These are phyloP conservation scores for Rana temporaria DNA, from an alignment of 2,113 vertebrate species.

Conservation along the genomic window DNA sequence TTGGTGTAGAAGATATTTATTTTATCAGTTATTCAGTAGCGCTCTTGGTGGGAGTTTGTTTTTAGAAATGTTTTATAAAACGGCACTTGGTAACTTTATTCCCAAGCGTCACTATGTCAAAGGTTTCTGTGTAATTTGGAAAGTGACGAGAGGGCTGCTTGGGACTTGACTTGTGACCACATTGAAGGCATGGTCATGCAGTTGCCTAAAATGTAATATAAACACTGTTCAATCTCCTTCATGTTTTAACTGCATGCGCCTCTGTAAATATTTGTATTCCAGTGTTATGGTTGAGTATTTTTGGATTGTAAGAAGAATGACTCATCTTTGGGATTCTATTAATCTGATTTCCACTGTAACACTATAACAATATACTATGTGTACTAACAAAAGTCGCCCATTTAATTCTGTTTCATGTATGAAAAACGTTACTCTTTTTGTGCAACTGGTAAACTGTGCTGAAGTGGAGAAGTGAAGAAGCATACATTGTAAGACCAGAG, in stretches of 20 bases:
- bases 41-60: neutral
- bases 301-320: too few species aligned
- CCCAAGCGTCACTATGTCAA: conserved; percentile 7
- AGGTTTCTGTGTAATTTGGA: neutral
- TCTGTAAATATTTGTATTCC: neutral
- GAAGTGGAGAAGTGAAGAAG: too few species aligned
- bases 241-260: too few species aligned
- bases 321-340: too few species aligned
- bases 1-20: neutral
- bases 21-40: neutral
- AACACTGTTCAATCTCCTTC: neutral
- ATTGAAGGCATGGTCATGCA: neutral
- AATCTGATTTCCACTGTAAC: too few species aligned
- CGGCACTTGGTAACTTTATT: neutral
- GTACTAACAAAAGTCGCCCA: too few species aligned
- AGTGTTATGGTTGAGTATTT: neutral
- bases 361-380: too few species aligned
- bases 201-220: conserved; percentile 1
- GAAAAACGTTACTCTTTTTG: too few species aligned
- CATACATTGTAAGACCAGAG: too few species aligned
- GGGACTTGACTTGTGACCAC: neutral
- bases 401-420: too few species aligned
- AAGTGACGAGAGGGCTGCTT: neutral
- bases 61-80: neutral
- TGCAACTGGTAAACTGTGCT: too few species aligned